phyloP scores from a whole-genome alignment of 2,113 vertebrate genomes.

The Nematolebias whitei region DNA sequence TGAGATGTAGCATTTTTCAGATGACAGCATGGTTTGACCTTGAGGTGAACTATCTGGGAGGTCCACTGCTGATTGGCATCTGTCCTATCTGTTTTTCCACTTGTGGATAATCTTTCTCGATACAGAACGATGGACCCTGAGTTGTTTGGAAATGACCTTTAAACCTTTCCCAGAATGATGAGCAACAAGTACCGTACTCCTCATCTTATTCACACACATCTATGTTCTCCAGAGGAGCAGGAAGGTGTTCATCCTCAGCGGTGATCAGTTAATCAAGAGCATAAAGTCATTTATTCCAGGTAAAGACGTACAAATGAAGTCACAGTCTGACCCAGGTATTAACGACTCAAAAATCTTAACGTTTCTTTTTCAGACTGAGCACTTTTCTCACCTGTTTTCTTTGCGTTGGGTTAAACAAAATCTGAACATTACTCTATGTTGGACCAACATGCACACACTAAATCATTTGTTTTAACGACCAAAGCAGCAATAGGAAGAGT shows the following conservation, averaged over 20 bases:
- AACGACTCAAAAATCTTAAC: too few relatives aligned
- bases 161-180: neutral
- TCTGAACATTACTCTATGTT: slow-evolving; percentile 14
- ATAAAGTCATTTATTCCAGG: neutral
- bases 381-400: slow-evolving; percentile 31
- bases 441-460: slow-evolving; percentile 37
- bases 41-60: neutral
- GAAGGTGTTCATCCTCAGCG: too few relatives aligned
- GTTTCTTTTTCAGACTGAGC: neutral
- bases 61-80: neutral
- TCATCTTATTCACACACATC: neutral
- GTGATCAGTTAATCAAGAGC: too few relatives aligned
- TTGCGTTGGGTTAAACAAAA: slow-evolving; percentile 17
- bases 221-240: neutral
- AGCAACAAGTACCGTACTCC: neutral
- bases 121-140: neutral
- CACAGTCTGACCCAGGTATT: too few relatives aligned
- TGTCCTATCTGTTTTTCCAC: neutral
- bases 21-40: neutral
- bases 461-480: slow-evolving; percentile 67
- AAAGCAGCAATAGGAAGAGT: slow-evolving; percentile 21
- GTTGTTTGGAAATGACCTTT: neutral
- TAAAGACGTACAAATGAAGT: neutral
- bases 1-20: neutral
- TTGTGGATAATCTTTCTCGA: neutral